A percentile compares a stretch with the other conserved stretches of the same genome.
Evolutionary conservation across 2,113 vertebrate species (phyloP).

Genomic region (Aptenodytes patagonicus): DNA sequence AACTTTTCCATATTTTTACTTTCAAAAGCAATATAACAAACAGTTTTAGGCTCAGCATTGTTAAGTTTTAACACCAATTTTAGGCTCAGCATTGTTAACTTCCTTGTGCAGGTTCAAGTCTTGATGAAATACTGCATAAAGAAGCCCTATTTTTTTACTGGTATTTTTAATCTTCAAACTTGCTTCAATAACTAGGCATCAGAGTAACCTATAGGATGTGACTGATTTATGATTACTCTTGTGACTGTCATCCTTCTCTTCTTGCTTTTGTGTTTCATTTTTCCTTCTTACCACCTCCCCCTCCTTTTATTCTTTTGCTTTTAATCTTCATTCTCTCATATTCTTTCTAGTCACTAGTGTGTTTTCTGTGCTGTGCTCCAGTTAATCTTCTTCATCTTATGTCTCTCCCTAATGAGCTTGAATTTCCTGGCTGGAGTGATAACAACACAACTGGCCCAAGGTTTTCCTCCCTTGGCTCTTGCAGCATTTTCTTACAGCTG

Average conservation of each 20-base stretch:
- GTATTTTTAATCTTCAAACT: not conserved
- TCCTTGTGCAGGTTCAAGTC: not conserved
- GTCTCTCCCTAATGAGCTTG: not conserved
- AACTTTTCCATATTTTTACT: not conserved
- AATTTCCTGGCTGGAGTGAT: not conserved
- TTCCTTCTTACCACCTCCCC: not conserved
- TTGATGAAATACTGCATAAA: not conserved
- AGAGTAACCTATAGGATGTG: not conserved
- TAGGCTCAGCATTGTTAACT: not conserved
- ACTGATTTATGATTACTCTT: not conserved
- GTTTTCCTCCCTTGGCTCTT: not conserved
- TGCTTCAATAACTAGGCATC: not conserved
- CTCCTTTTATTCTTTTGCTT: not conserved
- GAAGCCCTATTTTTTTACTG: not conserved
- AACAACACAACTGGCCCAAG: not conserved
- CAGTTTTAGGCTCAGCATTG: not conserved
- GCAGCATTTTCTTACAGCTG: not conserved
- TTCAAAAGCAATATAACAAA: not conserved
- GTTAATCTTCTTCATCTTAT: not conserved
- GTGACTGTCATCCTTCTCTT: not conserved
- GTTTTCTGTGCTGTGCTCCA: not conserved
- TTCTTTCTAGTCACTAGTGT: not conserved
- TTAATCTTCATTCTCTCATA: not conserved
- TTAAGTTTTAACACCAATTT: not conserved
- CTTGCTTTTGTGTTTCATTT: not conserved